phyloP scores from a whole-genome alignment of 2,888 invertebrate species.

The Campoplex capitator region DNA sequence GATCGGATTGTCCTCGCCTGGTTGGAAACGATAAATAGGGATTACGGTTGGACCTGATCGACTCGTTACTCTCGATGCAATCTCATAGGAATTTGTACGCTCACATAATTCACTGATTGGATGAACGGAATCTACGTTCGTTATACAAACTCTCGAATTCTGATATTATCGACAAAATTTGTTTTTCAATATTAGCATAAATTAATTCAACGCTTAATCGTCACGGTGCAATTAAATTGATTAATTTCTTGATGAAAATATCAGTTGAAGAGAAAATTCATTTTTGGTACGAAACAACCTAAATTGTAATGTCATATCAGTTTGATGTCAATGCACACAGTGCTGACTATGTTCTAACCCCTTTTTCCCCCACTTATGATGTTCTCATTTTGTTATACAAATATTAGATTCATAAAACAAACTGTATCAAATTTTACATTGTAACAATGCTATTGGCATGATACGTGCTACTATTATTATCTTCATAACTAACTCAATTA shows the following conservation, averaged over 20 bases:
- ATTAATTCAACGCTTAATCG: neutral
- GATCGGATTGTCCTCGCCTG: slow-evolving; percentile 50
- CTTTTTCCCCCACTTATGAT: no score
- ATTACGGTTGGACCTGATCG: slow-evolving; percentile 47
- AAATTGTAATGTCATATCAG: no score
- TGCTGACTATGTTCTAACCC: no score
- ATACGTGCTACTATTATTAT: no score
- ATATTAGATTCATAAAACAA: no score
- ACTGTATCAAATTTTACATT: no score
- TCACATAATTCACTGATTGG: slow-evolving; percentile 50
- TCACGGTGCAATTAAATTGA: neutral
- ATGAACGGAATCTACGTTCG: slow-evolving; percentile 15
- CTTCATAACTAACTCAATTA: no score
- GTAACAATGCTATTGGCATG: no score
- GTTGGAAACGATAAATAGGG: slow-evolving; percentile 58
- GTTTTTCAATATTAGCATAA: slow-evolving; percentile 20
- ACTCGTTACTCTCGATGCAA: slow-evolving; percentile 26
- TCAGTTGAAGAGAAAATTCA: neutral
- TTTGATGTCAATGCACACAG: no score
- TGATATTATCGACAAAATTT: slow-evolving; percentile 23
- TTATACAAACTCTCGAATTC: slow-evolving; percentile 11
- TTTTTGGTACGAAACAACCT: no score
- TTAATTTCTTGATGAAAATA: slow-evolving; percentile 1
- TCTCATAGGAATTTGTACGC: slow-evolving; percentile 44
- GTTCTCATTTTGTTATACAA: no score